These are phyloP conservation scores for Matsumyia berberina DNA, from an alignment of 2,888 invertebrate species.

Conservation along the genomic window DNA sequence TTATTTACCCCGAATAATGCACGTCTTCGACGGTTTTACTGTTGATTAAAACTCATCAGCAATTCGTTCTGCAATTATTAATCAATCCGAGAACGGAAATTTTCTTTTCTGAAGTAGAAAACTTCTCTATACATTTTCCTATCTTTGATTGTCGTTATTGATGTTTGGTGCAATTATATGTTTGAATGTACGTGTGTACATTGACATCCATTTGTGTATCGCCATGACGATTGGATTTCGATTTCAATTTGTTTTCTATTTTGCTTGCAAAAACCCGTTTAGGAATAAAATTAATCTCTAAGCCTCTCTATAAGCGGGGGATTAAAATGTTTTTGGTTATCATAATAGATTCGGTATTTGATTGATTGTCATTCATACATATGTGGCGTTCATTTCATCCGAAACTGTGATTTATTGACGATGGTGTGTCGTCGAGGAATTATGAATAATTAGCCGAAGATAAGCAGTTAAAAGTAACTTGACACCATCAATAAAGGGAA, in stretches of 20 bases:
- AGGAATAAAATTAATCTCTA: slow-evolving; percentile 23
- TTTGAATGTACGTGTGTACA: slow-evolving; percentile 22
- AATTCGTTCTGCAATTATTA: slow-evolving; percentile 64
- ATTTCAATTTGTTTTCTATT: slow-evolving; percentile 31
- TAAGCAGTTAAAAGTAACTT: slow-evolving; percentile 26
- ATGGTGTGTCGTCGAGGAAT: slow-evolving; percentile 24
- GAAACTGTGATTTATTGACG: slow-evolving; percentile 11
- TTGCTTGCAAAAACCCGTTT: background rate
- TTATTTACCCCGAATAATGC: slow-evolving; percentile 37
- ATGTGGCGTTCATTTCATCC: slow-evolving; percentile 18
- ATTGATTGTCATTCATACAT: slow-evolving; percentile 35
- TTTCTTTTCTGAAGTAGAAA: slow-evolving; percentile 40
- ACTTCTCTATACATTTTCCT: slow-evolving; percentile 6
- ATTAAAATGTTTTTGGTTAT: slow-evolving; percentile 33
- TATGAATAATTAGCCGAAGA: slow-evolving; percentile 37
- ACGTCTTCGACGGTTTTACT: slow-evolving; percentile 17
- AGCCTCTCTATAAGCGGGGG: slow-evolving; percentile 14
- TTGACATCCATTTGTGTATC: slow-evolving; percentile 29
- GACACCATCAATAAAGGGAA: slow-evolving; percentile 39
- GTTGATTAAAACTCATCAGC: slow-evolving; percentile 67
- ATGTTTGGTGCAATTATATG: slow-evolving; percentile 30
- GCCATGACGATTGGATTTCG: slow-evolving; percentile 7
- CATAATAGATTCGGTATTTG: slow-evolving; percentile 39
- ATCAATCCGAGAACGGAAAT: slow-evolving; percentile 61
- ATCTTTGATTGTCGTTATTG: slow-evolving; percentile 38